phyloP scores from a whole-genome alignment of 2,888 invertebrate genomes.

The Trichopria drosophilae region DNA sequence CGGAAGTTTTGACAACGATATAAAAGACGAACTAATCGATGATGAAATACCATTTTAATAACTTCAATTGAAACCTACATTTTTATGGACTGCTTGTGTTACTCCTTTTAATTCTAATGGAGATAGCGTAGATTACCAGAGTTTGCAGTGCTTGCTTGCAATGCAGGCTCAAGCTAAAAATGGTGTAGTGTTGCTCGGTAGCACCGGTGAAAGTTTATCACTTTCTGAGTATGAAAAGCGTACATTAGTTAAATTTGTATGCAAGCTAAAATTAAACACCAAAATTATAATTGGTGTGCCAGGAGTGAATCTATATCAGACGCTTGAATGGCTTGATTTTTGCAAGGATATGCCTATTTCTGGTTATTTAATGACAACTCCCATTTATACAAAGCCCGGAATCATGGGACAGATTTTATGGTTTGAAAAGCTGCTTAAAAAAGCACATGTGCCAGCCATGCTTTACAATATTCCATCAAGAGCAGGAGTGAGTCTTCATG shows the following conservation, averaged over 20 bases:
- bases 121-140: slow-evolving; percentile 10
- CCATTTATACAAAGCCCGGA: slow-evolving; percentile 15
- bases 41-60: slow-evolving; percentile 15
- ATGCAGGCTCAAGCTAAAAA: slow-evolving; percentile 12
- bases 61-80: slow-evolving; percentile 11
- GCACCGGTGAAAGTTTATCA: slow-evolving; percentile 11
- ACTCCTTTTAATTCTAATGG: slow-evolving; percentile 13
- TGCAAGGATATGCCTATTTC: slow-evolving; percentile 12
- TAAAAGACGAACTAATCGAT: slow-evolving; percentile 12
- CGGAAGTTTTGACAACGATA: slow-evolving; percentile 15
- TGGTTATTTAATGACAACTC: slow-evolving; percentile 13
- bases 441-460: slow-evolving; percentile 15
- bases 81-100: slow-evolving; percentile 15
- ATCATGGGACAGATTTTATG: slow-evolving; percentile 13
- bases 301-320: slow-evolving; percentile 15
- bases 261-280: slow-evolving; percentile 12
- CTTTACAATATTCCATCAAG: slow-evolving; percentile 15
- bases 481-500: slow-evolving; percentile 13
- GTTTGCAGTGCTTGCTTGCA: slow-evolving; percentile 11
- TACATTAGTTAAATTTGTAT: slow-evolving; percentile 14
- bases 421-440: slow-evolving; percentile 13
- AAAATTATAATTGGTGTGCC: slow-evolving; percentile 14
- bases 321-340: slow-evolving; percentile 15
- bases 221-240: slow-evolving; percentile 11
- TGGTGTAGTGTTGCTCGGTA: slow-evolving; percentile 13